Conservation (phyloP, 2,113 vertebrate genomes). For the Bungarus multicinctus region DNA sequence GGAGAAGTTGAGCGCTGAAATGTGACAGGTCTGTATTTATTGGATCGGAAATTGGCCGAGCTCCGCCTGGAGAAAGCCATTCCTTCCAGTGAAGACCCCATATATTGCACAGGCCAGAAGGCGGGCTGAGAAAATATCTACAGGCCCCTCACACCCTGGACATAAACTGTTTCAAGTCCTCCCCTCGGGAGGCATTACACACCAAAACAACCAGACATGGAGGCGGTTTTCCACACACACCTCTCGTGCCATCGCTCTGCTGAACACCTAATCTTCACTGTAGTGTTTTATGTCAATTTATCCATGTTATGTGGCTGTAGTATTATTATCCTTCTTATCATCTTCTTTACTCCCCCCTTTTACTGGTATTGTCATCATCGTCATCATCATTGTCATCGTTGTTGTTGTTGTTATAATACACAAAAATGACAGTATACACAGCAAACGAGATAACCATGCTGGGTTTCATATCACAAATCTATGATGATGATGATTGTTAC, state of each 20-base stretch:
- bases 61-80: not conserved
- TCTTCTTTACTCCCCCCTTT: not conserved
- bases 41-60: not conserved
- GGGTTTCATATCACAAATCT: no score
- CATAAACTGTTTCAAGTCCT: not conserved
- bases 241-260: no score
- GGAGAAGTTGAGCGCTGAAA: not conserved
- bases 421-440: no score
- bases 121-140: not conserved
- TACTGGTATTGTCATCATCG: no score
- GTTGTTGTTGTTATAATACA: no score
- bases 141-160: not conserved
- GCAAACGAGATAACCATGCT: no score
- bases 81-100: not conserved
- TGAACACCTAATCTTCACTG: no score
- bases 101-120: not conserved
- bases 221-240: not conserved
- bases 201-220: not conserved
- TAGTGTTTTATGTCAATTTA: not conserved
- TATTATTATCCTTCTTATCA: not conserved
- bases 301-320: not conserved
- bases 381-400: no score
- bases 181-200: not conserved
- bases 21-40: not conserved
- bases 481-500: no score